Base-by-base conservation (phyloP, 2,888 invertebrate genomes). In the Epinotia brunnichana region DNA sequence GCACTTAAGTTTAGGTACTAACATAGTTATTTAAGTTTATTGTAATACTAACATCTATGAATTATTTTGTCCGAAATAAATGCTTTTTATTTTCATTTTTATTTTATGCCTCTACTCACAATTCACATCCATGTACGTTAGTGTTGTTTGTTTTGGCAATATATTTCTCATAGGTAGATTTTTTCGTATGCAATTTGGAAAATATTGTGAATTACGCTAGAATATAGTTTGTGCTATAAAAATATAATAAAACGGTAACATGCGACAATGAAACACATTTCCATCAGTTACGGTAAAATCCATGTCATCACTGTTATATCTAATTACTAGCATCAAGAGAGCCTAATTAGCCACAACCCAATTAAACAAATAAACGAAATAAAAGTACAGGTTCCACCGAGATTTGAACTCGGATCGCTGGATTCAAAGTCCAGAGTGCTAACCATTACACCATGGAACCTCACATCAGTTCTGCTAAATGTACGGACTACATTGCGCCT, bases 391-490 rank as follows among this genome's bases (percentile, higher is more conserved):
- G 95, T 95, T 94, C 95, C 95, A 95, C 95, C 95, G 95, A 95
- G 95, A 95, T 95, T 95, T 95, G 95, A 96, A 96, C 95, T 95
- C 95, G 95, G 95, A 95, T 96, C 95, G 95, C 95, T 95, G 95
- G 95, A 95, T 95, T 96, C 95, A 95, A 94, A 96, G 95, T 96
- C 95, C 95, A 95, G 95, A 95, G 95, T 96, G 95, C 95, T 95
- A 95, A 95, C 95, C 95, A 95, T 95, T 96, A 95, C 95, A 95
- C 95, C 95, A 95, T 95, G 95, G 95, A 94, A 95, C 95, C 95
- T 4, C 54, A 41, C 17, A 41, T 41, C 9, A 11, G 35, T 3
- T 10, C n/a, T n/a, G 39, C n/a, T 24, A 5, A 56, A 66, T 56
- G 24, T 41, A 41, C n/a, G 66, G 54, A 56, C 41, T n/a, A 66